Conservation (phyloP, 2,113 vertebrate species). For the Sebastes schlegelii region DNA sequence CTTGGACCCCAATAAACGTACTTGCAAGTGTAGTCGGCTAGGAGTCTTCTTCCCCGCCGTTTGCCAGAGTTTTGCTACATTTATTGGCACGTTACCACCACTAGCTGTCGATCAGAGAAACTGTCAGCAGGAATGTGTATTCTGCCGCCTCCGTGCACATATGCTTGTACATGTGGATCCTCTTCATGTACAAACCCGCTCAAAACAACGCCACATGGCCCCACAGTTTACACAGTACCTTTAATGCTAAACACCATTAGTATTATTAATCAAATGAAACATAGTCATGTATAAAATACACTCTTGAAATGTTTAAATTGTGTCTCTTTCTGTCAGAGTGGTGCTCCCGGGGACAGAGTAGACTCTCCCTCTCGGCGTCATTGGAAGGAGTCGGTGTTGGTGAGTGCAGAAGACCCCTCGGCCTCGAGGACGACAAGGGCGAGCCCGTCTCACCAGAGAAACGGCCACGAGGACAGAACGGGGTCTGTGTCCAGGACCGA, state of each 20-base stretch:
- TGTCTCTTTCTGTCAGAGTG: slow-evolving; percentile 70
- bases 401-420: slow-evolving; percentile 81
- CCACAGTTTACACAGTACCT: background rate
- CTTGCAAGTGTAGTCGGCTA: too few species aligned
- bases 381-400: slow-evolving; percentile 82
- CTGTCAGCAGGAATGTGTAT: background rate
- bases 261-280: slow-evolving; percentile 14
- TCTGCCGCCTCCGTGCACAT: background rate
- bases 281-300: background rate
- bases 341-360: slow-evolving; percentile 62
- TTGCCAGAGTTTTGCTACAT: background rate
- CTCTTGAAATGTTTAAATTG: slow-evolving; percentile 4
- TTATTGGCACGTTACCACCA: background rate
- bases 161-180: slow-evolving; percentile 1
- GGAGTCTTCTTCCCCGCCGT: background rate
- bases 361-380: slow-evolving; percentile 80
- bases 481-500: slow-evolving; percentile 73
- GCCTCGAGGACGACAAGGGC: slow-evolving; percentile 72
- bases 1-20: background rate
- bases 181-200: background rate
- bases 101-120: background rate
- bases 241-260: background rate
- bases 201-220: background rate
- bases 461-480: slow-evolving; percentile 77
- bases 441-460: slow-evolving; percentile 86